These are phyloP conservation scores for Silurus aristotelis DNA, from an alignment of 2,797 vertebrate genomes.

Conservation along the genomic window DNA sequence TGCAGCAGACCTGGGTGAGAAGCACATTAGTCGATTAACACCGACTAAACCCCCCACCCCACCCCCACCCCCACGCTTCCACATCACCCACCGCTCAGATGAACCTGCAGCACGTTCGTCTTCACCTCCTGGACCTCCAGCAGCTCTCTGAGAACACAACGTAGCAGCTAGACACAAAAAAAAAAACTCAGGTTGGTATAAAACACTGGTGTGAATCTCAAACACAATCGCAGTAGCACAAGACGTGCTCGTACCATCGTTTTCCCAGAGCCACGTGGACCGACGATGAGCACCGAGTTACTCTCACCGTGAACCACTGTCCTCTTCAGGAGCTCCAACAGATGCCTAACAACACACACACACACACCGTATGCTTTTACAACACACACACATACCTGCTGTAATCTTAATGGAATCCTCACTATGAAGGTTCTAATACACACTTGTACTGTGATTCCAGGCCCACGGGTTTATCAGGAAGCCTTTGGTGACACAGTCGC, in stretches of 20 bases:
- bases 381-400: not conserved
- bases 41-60: not conserved
- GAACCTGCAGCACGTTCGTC: slow-evolving; percentile 86
- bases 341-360: slow-evolving; percentile 75
- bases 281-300: slow-evolving; percentile 91
- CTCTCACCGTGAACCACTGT: slow-evolving; percentile 91
- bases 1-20: slow-evolving; percentile 85
- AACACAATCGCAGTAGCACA: not conserved
- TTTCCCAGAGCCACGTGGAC: slow-evolving; percentile 91
- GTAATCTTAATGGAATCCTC: not conserved
- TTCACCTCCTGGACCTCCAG: slow-evolving; percentile 72
- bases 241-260: slow-evolving; percentile 76
- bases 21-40: not conserved
- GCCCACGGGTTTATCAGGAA: slow-evolving; percentile 74
- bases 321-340: slow-evolving; percentile 88
- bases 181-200: not conserved
- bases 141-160: slow-evolving; percentile 83
- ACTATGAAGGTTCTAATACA: slow-evolving; percentile 50
- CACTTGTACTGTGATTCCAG: slow-evolving; percentile 88
- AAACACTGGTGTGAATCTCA: not conserved
- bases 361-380: not conserved
- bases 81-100: slow-evolving; percentile 82
- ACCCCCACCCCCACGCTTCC: no score
- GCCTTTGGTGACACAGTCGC: slow-evolving; percentile 78
- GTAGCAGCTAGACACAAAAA: slow-evolving; percentile 63